A percentile compares a stretch with the other conserved stretches of the same genome.
These are phyloP conservation scores for Drepanosiphum platanoidis DNA, from an alignment of 2,888 invertebrate genomes.

Conservation along the genomic window DNA sequence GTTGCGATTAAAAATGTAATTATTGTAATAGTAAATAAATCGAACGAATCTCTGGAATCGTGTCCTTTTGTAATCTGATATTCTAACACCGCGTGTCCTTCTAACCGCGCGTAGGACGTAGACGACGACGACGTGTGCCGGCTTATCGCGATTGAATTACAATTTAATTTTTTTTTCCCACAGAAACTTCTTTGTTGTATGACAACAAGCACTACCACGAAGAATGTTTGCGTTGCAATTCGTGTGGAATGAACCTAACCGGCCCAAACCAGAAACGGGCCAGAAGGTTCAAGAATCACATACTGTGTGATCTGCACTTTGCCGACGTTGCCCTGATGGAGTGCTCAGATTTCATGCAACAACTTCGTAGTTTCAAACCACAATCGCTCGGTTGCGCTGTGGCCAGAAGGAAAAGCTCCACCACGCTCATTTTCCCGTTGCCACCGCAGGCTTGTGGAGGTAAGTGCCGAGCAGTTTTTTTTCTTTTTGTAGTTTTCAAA, in stretches of 20 bases:
- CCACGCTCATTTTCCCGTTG: conserved; percentile 91
- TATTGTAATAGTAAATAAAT: not conserved
- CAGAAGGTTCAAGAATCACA: conserved; percentile 82
- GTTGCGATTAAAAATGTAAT: not conserved
- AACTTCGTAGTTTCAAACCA: conserved; percentile 93
- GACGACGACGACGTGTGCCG: not conserved
- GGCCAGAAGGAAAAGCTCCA: conserved; percentile 90
- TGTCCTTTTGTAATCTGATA: not conserved
- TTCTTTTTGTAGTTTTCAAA: not conserved
- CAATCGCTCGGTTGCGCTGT: conserved; percentile 95
- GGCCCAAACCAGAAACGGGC: conserved; percentile 81
- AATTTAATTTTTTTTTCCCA: conserved; percentile 66
- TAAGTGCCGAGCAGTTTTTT: conserved; percentile 67
- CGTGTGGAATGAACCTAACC: conserved; percentile 91
- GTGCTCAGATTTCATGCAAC: conserved; percentile 97
- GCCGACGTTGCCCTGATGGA: conserved; percentile 97
- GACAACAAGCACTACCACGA: conserved; percentile 97
- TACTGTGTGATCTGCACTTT: conserved; percentile 95
- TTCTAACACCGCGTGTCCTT: no score
- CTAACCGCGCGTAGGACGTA: not conserved
- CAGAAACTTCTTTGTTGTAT: conserved; percentile 91
- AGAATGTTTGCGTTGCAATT: conserved; percentile 96
- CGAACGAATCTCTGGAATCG: not conserved
- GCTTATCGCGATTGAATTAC: not conserved
- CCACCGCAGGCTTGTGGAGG: conserved; percentile 95